Evolutionary conservation across 2,113 vertebrate species (phyloP).

Genomic region (crab-eating macaque (Macaca fascicularis)): DNA sequence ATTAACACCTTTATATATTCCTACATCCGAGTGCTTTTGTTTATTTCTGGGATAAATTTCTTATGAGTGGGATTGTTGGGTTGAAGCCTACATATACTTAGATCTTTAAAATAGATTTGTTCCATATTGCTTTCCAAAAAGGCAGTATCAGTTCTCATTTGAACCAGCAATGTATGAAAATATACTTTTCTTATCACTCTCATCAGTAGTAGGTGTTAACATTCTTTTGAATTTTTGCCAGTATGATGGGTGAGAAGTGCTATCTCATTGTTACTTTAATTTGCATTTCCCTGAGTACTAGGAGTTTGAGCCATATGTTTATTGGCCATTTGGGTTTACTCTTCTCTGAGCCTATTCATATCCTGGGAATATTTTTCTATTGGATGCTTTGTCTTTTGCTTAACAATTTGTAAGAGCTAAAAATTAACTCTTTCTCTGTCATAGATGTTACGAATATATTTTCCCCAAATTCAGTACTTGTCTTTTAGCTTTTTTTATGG

Average conservation of each 20-base stretch:
- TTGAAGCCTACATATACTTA: not conserved
- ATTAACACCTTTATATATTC: not conserved
- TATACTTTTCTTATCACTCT: not conserved
- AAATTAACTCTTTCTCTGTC: conserved; percentile 66
- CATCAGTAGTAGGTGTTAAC: not conserved
- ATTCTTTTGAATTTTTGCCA: conserved; percentile 62
- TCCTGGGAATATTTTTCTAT: conserved; percentile 62
- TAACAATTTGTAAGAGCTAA: conserved; percentile 52
- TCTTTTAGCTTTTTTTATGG: conserved; percentile 23
- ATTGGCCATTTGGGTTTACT: conserved; percentile 62
- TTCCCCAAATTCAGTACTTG: not conserved
- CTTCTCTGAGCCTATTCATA: conserved; percentile 51
- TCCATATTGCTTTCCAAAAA: conserved; percentile 39
- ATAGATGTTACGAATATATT: not conserved
- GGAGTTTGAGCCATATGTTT: conserved; percentile 55
- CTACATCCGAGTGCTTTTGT: not conserved
- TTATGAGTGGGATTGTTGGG: not conserved
- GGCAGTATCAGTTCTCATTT: conserved; percentile 11
- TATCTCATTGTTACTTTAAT: conserved; percentile 40
- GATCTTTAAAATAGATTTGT: not conserved
- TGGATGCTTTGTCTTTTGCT: conserved; percentile 57
- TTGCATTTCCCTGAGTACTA: conserved; percentile 61
- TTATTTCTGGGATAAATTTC: not conserved
- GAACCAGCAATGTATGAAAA: conserved; percentile 33
- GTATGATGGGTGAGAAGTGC: not conserved